These are phyloP conservation scores for Wiebesia pumilae DNA, from an alignment of 1,140 invertebrate species.

Conservation along the genomic window DNA sequence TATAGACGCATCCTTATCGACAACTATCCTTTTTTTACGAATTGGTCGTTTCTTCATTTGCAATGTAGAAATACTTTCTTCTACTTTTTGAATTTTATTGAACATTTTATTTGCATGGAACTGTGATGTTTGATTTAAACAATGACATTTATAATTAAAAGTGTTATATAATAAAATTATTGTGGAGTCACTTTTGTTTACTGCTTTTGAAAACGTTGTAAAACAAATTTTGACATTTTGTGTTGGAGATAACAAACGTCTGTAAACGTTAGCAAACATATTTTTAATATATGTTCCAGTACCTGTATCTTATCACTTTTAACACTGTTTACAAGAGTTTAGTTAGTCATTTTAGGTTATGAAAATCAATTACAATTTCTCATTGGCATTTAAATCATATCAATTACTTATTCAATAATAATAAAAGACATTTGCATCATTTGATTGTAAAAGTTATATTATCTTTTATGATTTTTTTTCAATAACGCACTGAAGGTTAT, in stretches of 20 bases:
- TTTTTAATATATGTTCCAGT: neutral
- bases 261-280: neutral
- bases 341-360: slow-evolving; percentile 48
- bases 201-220: neutral
- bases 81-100: slow-evolving; percentile 53
- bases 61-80: slow-evolving; percentile 71
- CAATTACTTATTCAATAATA: neutral
- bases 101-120: neutral
- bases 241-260: neutral
- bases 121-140: neutral
- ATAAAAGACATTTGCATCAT: no score
- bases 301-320: neutral
- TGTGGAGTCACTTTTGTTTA: neutral
- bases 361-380: slow-evolving; percentile 72
- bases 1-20: slow-evolving; percentile 60
- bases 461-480: no score
- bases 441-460: no score
- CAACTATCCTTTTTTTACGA: slow-evolving; percentile 74
- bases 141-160: neutral
- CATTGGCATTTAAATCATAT: slow-evolving; percentile 56
- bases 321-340: neutral
- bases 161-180: neutral
- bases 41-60: slow-evolving; percentile 76
- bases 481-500: no score
- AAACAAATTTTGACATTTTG: neutral